Evolutionary conservation across 2,797 vertebrate genomes (phyloP).

Genomic region (Craterocephalus amniculus): DNA sequence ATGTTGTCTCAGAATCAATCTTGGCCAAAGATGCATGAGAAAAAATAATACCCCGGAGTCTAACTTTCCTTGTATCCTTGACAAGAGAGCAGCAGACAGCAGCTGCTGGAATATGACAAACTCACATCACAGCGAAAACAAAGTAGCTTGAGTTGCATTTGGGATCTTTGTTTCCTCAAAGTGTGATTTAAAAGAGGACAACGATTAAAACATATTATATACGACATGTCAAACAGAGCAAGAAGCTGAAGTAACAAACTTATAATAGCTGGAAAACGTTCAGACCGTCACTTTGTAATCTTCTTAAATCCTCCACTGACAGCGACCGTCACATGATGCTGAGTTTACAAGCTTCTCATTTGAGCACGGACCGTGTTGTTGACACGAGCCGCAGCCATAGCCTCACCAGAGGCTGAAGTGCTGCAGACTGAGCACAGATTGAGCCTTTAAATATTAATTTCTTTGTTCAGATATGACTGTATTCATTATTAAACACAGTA

Average conservation of each 20-base stretch:
- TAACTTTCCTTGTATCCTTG: conserved; percentile 4
- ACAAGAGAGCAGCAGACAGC: conserved; percentile 6
- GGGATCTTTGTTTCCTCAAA: not conserved
- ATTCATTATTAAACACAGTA: conserved; percentile 68
- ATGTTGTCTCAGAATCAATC: conserved; percentile 15
- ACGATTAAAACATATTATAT: not conserved
- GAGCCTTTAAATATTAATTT: conserved; percentile 78
- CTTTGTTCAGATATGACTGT: conserved; percentile 73
- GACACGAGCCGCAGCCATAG: conserved; percentile 43
- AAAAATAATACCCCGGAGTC: conserved; percentile 14
- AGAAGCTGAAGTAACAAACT: conserved; percentile 21
- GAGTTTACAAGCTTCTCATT: conserved; percentile 40
- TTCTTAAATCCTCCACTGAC: conserved; percentile 35
- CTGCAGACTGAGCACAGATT: conserved; percentile 62
- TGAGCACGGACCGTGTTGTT: conserved; percentile 11
- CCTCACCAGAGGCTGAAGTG: conserved; percentile 50
- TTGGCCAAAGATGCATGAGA: not conserved
- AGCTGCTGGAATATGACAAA: not conserved
- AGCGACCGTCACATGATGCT: conserved; percentile 22
- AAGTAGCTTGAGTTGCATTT: not conserved
- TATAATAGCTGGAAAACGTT: conserved; percentile 33
- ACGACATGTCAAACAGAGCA: not conserved
- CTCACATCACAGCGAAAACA: not conserved
- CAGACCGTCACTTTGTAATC: conserved; percentile 24
- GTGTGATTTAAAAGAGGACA: not conserved